These are phyloP conservation scores for Channa maculata DNA, from an alignment of 2,113 vertebrate species.

Conservation along the genomic window DNA sequence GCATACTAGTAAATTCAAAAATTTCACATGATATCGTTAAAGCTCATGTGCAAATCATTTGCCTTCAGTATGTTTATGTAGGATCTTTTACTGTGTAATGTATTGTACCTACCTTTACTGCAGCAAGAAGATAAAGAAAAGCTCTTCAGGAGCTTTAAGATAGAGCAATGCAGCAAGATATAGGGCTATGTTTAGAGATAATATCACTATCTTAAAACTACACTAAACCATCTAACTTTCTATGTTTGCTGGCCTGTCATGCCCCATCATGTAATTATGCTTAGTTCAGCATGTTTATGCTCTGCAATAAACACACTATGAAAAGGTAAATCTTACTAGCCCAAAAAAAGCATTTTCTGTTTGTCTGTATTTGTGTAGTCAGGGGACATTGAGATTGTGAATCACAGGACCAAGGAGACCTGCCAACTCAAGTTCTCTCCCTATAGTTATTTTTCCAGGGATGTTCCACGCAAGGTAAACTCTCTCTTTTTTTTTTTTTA, in stretches of 20 bases:
- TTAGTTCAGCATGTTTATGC: background rate
- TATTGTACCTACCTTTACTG: too few relatives aligned
- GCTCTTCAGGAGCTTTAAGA: background rate
- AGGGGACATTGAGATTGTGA: conserved; percentile 97
- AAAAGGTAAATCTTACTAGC: background rate
- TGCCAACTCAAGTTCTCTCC: conserved; percentile 98
- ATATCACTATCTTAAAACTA: too few relatives aligned
- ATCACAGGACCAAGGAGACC: conserved; percentile 95
- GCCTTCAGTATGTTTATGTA: background rate
- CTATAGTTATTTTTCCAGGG: conserved; percentile 99
- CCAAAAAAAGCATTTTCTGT: background rate
- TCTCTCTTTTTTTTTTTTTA: conserved; percentile 2
- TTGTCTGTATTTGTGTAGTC: conserved; percentile 82
- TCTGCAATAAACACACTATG: background rate
- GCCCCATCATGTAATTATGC: background rate
- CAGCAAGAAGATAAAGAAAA: background rate
- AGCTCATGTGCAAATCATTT: background rate
- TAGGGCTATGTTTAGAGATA: too few relatives aligned
- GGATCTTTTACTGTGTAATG: background rate
- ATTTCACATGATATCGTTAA: background rate
- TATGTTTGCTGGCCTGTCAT: background rate
- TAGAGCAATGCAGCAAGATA: background rate
- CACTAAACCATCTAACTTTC: background rate
- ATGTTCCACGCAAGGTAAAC: conserved; percentile 92
- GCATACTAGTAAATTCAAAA: background rate